A percentile compares a stretch with the other conserved stretches of the same genome.
phyloP scores from a whole-genome alignment of 2,797 vertebrate species.

The Hybognathus amarus region DNA sequence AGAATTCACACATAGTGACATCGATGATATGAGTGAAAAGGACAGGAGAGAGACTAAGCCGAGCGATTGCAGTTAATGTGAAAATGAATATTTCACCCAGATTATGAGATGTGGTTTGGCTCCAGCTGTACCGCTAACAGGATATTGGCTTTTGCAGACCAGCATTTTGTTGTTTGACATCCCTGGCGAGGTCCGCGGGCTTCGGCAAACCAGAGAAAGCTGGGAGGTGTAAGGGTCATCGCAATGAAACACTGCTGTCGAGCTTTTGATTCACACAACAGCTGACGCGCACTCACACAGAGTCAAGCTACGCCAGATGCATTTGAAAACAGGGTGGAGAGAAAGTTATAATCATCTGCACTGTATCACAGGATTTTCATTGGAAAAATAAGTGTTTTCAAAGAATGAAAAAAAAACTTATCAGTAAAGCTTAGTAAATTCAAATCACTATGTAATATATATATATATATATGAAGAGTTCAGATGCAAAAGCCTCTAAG shows the following conservation, averaged over 20 bases:
- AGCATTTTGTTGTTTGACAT: constrained; percentile 45
- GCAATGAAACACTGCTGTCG: constrained; percentile 38
- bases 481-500: too few species aligned
- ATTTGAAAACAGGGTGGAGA: constrained; percentile 19
- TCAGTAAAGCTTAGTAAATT: background rate
- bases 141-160: constrained; percentile 42
- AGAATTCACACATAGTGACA: constrained; percentile 34
- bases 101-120: constrained; percentile 20
- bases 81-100: constrained; percentile 35
- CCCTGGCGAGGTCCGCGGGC: constrained; percentile 33
- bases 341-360: background rate
- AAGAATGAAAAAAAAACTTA: too few species aligned
- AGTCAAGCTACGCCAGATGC: constrained; percentile 26
- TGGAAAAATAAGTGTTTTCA: background rate
- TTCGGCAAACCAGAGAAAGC: constrained; percentile 21
- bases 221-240: constrained; percentile 45
- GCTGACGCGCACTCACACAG: constrained; percentile 34
- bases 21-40: constrained; percentile 29
- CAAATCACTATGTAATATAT: background rate
- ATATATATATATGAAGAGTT: too few species aligned
- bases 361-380: background rate
- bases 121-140: constrained; percentile 5
- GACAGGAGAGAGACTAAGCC: constrained; percentile 21
- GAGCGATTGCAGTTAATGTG: constrained; percentile 11
- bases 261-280: constrained; percentile 47